These are phyloP conservation scores for Sylvia atricapilla DNA, from an alignment of 2,113 vertebrate species.

Conservation along the genomic window DNA sequence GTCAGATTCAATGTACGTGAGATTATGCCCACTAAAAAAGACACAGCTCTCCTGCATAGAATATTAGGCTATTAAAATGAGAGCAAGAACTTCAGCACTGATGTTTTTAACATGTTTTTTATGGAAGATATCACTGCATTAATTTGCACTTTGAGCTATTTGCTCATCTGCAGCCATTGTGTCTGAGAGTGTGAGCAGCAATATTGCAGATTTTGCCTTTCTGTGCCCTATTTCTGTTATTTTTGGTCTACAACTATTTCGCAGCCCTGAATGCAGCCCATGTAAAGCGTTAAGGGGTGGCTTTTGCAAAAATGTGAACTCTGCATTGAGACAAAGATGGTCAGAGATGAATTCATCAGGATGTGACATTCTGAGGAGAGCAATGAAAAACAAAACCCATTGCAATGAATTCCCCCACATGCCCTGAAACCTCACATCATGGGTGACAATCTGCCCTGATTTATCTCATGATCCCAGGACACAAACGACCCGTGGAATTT, in stretches of 20 bases:
- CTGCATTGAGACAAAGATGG: not conserved
- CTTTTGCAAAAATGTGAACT: not conserved
- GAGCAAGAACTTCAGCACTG: not conserved
- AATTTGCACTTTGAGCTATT: not conserved
- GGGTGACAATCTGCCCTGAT: not conserved
- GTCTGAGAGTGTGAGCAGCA: not conserved
- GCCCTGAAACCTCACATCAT: not conserved
- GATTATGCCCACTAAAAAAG: not conserved
- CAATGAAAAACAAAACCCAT: not conserved
- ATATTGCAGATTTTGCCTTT: not conserved
- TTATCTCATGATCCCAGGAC: not conserved
- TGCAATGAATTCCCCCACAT: not conserved
- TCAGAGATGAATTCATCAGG: not conserved
- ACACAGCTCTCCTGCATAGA: not conserved
- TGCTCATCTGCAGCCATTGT: not conserved
- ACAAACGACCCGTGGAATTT: accelerated
- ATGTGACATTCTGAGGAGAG: not conserved
- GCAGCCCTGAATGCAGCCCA: not conserved
- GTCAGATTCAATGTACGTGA: not conserved
- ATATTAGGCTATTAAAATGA: not conserved
- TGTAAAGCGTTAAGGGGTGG: not conserved
- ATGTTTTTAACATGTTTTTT: not conserved
- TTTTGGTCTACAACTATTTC: not conserved
- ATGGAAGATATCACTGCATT: not conserved
- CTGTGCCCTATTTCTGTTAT: not conserved